Base-by-base conservation (phyloP, 2,797 vertebrate species). In the Muscicapa striata region DNA sequence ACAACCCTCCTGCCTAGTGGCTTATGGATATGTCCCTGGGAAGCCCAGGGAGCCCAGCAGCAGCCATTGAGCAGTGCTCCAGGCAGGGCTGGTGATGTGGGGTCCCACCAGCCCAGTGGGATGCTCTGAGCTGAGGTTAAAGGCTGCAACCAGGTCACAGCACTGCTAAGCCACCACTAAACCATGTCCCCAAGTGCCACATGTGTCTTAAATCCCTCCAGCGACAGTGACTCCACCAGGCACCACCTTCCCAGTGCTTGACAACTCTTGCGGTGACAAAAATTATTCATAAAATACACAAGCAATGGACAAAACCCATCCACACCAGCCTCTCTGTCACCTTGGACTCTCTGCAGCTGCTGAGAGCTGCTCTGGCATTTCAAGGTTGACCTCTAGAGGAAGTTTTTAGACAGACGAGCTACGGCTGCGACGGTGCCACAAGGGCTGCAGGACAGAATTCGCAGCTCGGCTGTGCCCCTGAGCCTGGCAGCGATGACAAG, bases 361-460 rank as follows among this genome's bases (percentile, higher is more conserved):
- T 7, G 45, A 15, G 16, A 72, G 38, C 62, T 23, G 20, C 19
- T 89, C 78, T 30, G 63, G 45, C 78, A 82, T 87, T 94, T 96
- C 86, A 83, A 84, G 58, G 74, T 95, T 89, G 91, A 95, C 91
- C 92, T 93, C 92, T 77, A 89, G 84, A 92, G 86, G 94, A 92
- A 68, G 81, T 84, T 40, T 32, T 46, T 3, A 30, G 83, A 2
- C 41, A 41, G 61, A 41, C 3, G 20, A 93, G 75, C 12, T 38
- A 4, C 4, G 45, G 52, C 52, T 77, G 64, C 4, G 0, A 22
- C 34, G 23, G 67, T 16, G 63, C 29, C 54, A 22, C 73, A 4
- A 4, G 0, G 11, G 58, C n/a, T 62, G 46, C 69, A 17, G 77
- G 48, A 40, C 20, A 0, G 1, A 51, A 9, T 34, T 49, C 20